Evolutionary conservation across 1,140 invertebrate genomes (phyloP), one percentile per base, ranked within the genome.

Genomic region (Prorops nasuta): DNA sequence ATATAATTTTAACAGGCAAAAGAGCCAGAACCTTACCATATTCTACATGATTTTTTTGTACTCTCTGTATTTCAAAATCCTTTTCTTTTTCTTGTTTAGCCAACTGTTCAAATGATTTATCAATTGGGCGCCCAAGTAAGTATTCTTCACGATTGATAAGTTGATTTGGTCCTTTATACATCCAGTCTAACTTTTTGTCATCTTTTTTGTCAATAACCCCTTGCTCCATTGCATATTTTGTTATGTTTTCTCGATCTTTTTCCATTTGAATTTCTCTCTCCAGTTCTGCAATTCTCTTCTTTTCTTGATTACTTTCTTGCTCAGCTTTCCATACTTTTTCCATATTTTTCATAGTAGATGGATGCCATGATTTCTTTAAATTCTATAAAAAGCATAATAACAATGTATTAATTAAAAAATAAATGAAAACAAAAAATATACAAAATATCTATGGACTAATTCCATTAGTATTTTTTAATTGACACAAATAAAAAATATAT

Each of bases 81-180:
- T 74, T 72, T 57, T 89, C 84, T 53, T 76, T 74, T 57, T 89
- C 84, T 22, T 80, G 72, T 49, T 81, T 78, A 51, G 83, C 79
- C 15, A 86, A 55, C 49, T 85, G 78, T 51, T 92, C 89, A 76
- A 92, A 86, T 35, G 84, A 83, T 76, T 92, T 94, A 64, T 96
- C 94, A 49, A 98, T 86, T 44, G 84, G 77, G 63, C 89, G 86
- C 1, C 94, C 94, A n/a, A 92, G 75, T 2, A 98, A 79, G 80
- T 96, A 98, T 50, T 96, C 92, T 69, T 98, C 93, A 24, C 86
- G 76, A 54, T 94, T 87, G 3, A 89, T 80, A 46, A 80, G 73
- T 59, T 86, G 84, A 58, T 86, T 85, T 8, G 86, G 85, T 59
- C 86, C 86, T 82, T 92, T 91, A 68, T 95, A 95, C 92, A 96